Base-by-base conservation (phyloP, 2,888 invertebrate species). In the Calameuta idolon region DNA sequence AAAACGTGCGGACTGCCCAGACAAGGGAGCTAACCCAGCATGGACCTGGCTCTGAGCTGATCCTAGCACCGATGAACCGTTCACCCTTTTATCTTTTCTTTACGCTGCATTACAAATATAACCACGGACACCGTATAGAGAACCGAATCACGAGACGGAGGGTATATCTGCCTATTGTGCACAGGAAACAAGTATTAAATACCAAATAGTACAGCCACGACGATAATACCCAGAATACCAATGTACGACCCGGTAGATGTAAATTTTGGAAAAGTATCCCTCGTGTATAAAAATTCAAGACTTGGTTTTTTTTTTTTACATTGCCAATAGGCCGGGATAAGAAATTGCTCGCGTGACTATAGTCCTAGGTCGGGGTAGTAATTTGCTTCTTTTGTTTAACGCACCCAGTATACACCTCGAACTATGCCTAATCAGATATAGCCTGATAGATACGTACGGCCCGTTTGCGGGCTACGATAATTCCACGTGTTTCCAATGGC, bases 21-120 rank as follows among this genome's bases (percentile, higher is more conserved):
- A 74, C 75, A 71, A 71, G 71, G 33, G 71, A 75, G 79, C 79
- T 12, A 71, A 75, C 80, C 76, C 73, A 76, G 80, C 77, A 78
- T 74, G 30, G 69, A 30, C 69, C 74, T 34, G 74, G 73, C 69
- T 74, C 79, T 75, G 37, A 79, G 81, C 83, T 82, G 87, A 87
- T 87, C 83, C 84, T 85, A 85, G 86, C 84, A 84, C 83, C 85
- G 87, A 84, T 86, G 87, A 86, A 87, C 83, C 82, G 81, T 75
- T 80, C 81, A 80, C 79, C 83, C 80, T 82, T 84, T 82, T 85
- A 83, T 83, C 83, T 80, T 85, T 86, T 82, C 83, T 84, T 87
- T 86, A 81, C 87, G 82, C 85, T 79, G 85, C 82, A 85, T 86
- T 80, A 80, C 82, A 85, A 85, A 86, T 86, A 76, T 82, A 81